Conservation (phyloP, 2,797 vertebrate genomes). For the Molossus molossus region DNA sequence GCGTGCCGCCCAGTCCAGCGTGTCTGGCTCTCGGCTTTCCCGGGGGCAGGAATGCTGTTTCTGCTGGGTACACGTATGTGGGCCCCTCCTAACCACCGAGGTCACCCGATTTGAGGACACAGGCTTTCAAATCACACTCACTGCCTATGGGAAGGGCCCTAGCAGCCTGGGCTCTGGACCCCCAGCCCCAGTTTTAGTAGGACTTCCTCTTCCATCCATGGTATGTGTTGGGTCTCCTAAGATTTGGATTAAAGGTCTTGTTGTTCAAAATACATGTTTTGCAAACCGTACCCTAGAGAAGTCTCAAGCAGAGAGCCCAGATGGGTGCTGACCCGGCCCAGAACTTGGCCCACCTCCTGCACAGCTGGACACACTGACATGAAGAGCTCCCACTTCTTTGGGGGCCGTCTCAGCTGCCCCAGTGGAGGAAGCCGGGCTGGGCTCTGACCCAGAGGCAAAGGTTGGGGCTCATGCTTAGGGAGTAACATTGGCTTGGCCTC, state of each 20-base stretch:
- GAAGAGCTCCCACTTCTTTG: background rate
- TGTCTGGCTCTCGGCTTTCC: background rate
- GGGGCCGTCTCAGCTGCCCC: background rate
- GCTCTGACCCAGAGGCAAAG: background rate
- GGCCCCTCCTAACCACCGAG: background rate
- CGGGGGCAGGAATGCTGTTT: background rate
- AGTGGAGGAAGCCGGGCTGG: background rate
- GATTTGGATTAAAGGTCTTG: background rate
- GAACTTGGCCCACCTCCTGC: background rate
- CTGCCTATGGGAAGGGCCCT: background rate
- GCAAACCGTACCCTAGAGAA: background rate
- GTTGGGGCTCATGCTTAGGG: background rate
- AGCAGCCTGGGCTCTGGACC: background rate
- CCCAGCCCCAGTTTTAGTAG: background rate
- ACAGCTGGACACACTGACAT: background rate
- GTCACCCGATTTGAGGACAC: background rate
- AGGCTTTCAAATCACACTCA: background rate
- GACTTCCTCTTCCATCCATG: background rate
- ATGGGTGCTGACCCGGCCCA: background rate
- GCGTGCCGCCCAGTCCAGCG: background rate
- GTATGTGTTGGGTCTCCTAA: background rate
- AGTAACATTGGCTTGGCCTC: background rate
- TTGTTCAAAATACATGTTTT: constrained; percentile 29
- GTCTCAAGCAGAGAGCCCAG: background rate
- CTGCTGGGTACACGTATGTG: background rate